Percentiles rank a stretch among this genome's conserved stretches.
phyloP scores from a whole-genome alignment of 1,140 invertebrate genomes.

The Octopus bimaculoides region DNA sequence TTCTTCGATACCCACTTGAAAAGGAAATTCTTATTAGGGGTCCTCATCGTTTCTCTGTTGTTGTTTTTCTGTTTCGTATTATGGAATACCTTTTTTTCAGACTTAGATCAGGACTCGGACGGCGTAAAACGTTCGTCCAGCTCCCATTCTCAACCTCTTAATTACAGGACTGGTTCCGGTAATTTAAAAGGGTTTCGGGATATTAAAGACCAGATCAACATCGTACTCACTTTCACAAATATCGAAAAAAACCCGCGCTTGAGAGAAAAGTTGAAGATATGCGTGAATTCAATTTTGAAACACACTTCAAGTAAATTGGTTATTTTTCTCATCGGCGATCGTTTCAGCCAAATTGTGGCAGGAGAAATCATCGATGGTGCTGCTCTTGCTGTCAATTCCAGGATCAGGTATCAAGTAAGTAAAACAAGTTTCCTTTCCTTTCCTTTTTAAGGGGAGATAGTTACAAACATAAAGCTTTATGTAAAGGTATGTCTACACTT shows the following conservation, averaged over 20 bases:
- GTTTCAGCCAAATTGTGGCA: slow-evolving; percentile 66
- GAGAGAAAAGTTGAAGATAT: slow-evolving; percentile 63
- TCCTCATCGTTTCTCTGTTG: too few relatives aligned
- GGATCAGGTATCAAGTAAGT: slow-evolving; percentile 48
- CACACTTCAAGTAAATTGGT: slow-evolving; percentile 61
- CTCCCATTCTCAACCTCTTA: too few relatives aligned
- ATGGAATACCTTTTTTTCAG: too few relatives aligned
- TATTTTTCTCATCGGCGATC: slow-evolving; percentile 71
- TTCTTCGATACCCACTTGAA: too few relatives aligned
- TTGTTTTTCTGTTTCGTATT: too few relatives aligned
- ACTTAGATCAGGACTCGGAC: too few relatives aligned
- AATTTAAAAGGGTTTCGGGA: too few relatives aligned
- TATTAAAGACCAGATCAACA: too few relatives aligned
- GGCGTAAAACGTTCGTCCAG: too few relatives aligned
- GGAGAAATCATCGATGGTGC: slow-evolving; percentile 60
- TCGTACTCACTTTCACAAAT: slow-evolving; percentile 61
- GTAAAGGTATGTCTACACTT: neutral
- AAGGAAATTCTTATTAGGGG: too few relatives aligned
- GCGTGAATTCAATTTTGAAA: slow-evolving; percentile 63
- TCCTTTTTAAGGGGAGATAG: neutral
- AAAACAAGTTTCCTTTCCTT: neutral
- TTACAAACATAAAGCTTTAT: neutral
- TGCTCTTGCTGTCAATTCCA: slow-evolving; percentile 54
- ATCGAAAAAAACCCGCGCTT: slow-evolving; percentile 64
- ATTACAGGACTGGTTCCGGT: too few relatives aligned